Evolutionary conservation across 2,888 invertebrate species (phyloP), one percentile per base, ranked within the genome.

Genomic region (Ormyrus thymus): DNA sequence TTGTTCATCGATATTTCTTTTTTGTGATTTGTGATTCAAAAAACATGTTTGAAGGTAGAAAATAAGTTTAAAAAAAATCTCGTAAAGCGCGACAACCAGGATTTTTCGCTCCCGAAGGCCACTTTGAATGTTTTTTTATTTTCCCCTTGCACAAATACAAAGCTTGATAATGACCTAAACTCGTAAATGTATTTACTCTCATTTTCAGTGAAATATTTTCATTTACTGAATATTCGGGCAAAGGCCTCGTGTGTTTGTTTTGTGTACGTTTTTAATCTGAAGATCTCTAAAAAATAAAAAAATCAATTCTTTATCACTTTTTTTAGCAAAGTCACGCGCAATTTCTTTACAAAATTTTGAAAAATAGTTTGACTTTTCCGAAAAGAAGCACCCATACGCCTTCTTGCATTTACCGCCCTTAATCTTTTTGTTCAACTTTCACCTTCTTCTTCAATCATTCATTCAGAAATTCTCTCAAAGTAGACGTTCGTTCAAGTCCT

Each of bases 121-220:
- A 90, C 89, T 90, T 90, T 87, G 86, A 89, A 89, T 87, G 86
- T 85, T 86, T 83, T 83, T 84, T 86, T 82, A 82, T 78, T 83
- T 79, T 81, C 78, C 84, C 81, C 84, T 85, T 85, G 84, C 85
- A 86, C 83, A 86, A 84, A 85, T 86, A 87, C 85, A 86, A 87
- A 85, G 86, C 83, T 82, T 81, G 82, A 82, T 81, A 82, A 83
- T 81, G 82, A 80, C 78, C 80, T 81, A 82, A 80, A 80, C 79
- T 78, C 79, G 78, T 79, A 80, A 83, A 81, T 79, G 78, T 65
- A 71, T 71, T 75, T 74, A 81, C 73, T 79, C 71, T 80, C 72
- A 73, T 80, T 80, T 81, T 78, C 73, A 78, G 79, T 59, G 78
- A 81, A 82, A 79, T 80, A 68, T 79, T 78, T 81, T 79, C 59